Conservation (phyloP, 1,140 invertebrate species). For the Aphidius ervi region DNA sequence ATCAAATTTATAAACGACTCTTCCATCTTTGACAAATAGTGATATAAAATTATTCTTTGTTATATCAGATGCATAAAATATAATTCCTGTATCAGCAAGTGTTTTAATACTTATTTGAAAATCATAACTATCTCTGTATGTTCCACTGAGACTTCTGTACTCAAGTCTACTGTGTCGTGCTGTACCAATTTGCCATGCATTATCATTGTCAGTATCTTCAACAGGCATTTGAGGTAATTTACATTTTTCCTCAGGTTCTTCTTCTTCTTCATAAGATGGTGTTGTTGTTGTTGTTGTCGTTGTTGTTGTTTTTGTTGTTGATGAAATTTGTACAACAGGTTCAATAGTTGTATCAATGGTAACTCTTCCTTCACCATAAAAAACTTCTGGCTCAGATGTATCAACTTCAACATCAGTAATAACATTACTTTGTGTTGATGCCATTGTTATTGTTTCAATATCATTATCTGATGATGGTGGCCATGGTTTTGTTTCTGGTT, state of each 20-base stretch:
- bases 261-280: constrained; percentile 26
- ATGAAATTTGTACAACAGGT: constrained; percentile 20
- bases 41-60: constrained; percentile 74
- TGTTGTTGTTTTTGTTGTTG: constrained; percentile 26
- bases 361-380: constrained; percentile 27
- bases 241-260: constrained; percentile 34
- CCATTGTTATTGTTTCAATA: constrained; percentile 28
- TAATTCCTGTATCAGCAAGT: constrained; percentile 69
- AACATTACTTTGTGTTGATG: constrained; percentile 35
- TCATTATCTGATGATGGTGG: constrained; percentile 30
- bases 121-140: constrained; percentile 64
- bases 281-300: constrained; percentile 18
- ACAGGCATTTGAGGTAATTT: constrained; percentile 43
- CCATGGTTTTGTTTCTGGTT: constrained; percentile 21
- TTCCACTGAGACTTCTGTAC: constrained; percentile 60
- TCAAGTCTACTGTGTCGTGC: constrained; percentile 70
- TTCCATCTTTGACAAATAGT: constrained; percentile 75
- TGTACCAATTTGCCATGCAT: constrained; percentile 57
- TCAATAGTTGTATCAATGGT: constrained; percentile 16
- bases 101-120: constrained; percentile 84
- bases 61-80: constrained; percentile 75
- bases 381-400: constrained; percentile 13
- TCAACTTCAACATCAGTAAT: constrained; percentile 34
- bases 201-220: constrained; percentile 37
- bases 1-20: constrained; percentile 67